phyloP scores from a whole-genome alignment of 2,888 invertebrate species.

The Mesorhabditis spiculigera region DNA sequence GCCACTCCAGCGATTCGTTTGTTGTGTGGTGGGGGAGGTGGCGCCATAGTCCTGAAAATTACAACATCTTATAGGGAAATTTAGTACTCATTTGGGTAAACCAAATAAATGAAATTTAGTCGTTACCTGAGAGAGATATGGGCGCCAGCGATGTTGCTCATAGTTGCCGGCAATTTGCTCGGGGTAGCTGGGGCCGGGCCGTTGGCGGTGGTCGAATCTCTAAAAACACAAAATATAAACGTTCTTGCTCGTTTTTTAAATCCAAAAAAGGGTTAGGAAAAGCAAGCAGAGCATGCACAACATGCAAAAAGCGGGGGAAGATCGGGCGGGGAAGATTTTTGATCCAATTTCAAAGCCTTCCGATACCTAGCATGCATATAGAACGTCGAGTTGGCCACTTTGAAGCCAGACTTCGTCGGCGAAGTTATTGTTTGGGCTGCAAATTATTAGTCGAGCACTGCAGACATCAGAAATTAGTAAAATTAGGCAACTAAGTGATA shows the following conservation, averaged over 20 bases:
- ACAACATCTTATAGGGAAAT: too few species aligned
- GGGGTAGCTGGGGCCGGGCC: background rate
- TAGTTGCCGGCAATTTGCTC: background rate
- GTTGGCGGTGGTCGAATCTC: background rate
- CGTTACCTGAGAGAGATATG: background rate
- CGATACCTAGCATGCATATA: background rate
- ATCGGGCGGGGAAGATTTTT: too few species aligned
- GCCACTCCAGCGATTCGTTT: background rate
- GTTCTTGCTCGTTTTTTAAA: too few species aligned
- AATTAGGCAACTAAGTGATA: too few species aligned
- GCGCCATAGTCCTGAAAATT: background rate
- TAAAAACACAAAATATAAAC: too few species aligned
- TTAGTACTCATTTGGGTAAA: too few species aligned
- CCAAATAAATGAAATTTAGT: too few species aligned
- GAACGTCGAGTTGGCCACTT: slow-evolving; percentile 2
- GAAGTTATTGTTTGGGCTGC: background rate
- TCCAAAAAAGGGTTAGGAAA: too few species aligned
- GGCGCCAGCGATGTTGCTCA: slow-evolving; percentile 1
- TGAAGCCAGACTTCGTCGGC: background rate
- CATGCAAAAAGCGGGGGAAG: too few species aligned
- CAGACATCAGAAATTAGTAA: too few species aligned
- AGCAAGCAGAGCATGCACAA: too few species aligned
- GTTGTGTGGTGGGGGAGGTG: slow-evolving; percentile 1
- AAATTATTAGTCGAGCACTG: background rate
- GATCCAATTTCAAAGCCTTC: too few species aligned